Evolutionary conservation across 2,797 vertebrate genomes (phyloP).

Genomic region (Tamandua tetradactyla): DNA sequence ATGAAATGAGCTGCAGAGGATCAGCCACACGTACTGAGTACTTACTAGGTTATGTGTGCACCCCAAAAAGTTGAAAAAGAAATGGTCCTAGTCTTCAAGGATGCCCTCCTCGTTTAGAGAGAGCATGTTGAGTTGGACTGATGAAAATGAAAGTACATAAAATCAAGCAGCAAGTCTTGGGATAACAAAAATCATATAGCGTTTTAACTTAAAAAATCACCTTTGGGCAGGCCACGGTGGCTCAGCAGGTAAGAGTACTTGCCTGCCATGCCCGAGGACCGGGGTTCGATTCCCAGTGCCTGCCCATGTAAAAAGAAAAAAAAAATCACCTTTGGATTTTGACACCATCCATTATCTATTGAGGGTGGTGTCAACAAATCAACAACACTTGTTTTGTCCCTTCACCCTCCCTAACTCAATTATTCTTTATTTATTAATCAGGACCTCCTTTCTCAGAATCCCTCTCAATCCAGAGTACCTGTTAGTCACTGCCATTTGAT

Average conservation of each 20-base stretch:
- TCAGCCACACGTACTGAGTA: not conserved
- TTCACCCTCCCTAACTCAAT: not conserved
- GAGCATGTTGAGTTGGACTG: not conserved
- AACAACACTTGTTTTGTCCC: not conserved
- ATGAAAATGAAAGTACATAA: not conserved
- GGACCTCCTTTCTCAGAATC: not conserved
- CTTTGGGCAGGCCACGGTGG: too few relatives aligned
- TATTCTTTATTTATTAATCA: not conserved
- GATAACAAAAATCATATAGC: not conserved
- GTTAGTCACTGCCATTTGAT: not conserved
- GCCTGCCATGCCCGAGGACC: too few relatives aligned
- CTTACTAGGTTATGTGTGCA: not conserved
- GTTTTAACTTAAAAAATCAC: not conserved
- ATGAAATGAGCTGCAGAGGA: not conserved
- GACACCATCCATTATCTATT: not conserved
- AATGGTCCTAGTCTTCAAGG: not conserved
- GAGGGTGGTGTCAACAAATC: not conserved
- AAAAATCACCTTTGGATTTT: not conserved
- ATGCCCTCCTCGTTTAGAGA: not conserved
- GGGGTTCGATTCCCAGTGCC: too few relatives aligned
- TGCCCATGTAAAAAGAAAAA: too few relatives aligned
- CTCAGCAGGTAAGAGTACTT: too few relatives aligned
- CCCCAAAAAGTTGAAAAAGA: not conserved
- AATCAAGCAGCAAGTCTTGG: not conserved
- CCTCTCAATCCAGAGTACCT: not conserved